phyloP scores from a whole-genome alignment of 2,113 vertebrate genomes.

The Scortum barcoo region DNA sequence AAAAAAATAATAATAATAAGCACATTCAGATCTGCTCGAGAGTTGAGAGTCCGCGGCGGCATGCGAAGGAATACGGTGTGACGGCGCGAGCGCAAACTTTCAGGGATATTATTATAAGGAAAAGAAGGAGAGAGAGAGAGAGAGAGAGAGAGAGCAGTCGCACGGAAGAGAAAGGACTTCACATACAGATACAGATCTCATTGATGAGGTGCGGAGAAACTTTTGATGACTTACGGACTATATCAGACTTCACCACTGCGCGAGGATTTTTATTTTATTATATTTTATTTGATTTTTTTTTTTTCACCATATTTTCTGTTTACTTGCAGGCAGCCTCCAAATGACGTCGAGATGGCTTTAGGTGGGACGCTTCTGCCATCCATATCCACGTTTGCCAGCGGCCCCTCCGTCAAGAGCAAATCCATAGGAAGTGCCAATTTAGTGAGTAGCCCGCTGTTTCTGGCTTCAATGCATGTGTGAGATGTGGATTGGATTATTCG shows the following conservation, averaged over 20 bases:
- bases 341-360: conserved; percentile 96
- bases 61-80: conserved; percentile 63
- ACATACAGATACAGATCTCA: conserved; percentile 42
- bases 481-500: conserved; percentile 28
- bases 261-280: conserved; percentile 56
- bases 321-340: conserved; percentile 90
- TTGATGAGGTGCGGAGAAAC: conserved; percentile 79
- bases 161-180: conserved; percentile 35
- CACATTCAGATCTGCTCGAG: no score
- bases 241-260: background rate
- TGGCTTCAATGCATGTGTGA: background rate
- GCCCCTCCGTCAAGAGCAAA: conserved; percentile 88
- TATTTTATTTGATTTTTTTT: no score
- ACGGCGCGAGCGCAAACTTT: conserved; percentile 65
- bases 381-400: conserved; percentile 92
- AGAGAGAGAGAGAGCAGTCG: conserved; percentile 16
- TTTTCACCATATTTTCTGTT: conserved; percentile 50
- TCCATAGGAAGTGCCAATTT: conserved; percentile 85
- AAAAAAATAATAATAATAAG: no score
- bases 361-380: conserved; percentile 93
- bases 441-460: conserved; percentile 82
- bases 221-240: conserved; percentile 44
- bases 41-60: conserved; percentile 50
- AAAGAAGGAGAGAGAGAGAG: no score
- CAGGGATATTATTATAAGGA: conserved; percentile 42